phyloP scores from a whole-genome alignment of 1,140 invertebrate genomes.

The Nebria ingens region DNA sequence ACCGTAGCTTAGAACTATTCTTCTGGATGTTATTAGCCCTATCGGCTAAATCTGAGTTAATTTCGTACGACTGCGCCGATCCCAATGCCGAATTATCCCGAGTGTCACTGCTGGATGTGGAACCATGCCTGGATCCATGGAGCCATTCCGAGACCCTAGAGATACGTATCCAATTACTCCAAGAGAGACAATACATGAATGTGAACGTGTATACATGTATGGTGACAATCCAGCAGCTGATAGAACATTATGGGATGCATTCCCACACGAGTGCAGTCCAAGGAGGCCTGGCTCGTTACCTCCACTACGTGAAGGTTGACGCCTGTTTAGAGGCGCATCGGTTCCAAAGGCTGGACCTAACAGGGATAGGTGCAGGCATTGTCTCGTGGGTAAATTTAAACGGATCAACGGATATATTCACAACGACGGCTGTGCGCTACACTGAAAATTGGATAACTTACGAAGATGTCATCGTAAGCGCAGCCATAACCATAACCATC shows the following conservation, averaged over 20 bases:
- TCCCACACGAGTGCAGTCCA: too few species aligned
- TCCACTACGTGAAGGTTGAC: background rate
- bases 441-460: background rate
- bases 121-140: too few species aligned
- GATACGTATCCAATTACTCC: too few species aligned
- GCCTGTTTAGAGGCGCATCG: background rate
- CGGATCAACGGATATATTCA: background rate
- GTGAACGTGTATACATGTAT: too few species aligned
- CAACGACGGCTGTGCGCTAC: background rate
- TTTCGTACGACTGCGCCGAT: background rate
- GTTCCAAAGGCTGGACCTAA: background rate
- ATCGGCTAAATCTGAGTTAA: background rate
- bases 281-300: background rate
- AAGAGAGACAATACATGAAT: too few species aligned
- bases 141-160: background rate
- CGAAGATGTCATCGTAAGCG: background rate
- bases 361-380: background rate
- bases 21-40: too few species aligned
- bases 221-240: too few species aligned
- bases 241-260: too few species aligned
- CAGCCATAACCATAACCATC: background rate
- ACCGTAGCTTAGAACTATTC: too few species aligned
- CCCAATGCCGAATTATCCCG: background rate
- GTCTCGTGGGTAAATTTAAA: background rate
- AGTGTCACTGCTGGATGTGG: background rate